Percentiles rank a stretch among this genome's conserved stretches.
phyloP scores from a whole-genome alignment of 1,140 invertebrate species.

The Macrosteles quadrilineatus region DNA sequence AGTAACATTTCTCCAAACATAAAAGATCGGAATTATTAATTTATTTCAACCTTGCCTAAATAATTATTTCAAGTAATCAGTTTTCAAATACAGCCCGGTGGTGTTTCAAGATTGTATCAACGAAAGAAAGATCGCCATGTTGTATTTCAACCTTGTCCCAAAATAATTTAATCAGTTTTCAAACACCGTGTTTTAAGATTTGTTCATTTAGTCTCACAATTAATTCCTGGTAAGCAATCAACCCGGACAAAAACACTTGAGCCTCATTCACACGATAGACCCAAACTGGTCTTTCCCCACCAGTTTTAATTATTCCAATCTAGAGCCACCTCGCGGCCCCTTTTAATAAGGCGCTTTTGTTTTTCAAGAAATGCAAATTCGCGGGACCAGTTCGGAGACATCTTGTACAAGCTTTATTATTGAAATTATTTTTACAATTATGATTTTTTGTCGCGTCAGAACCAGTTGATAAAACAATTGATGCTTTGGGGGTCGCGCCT shows the following conservation, averaged over 20 bases:
- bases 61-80: too few species aligned
- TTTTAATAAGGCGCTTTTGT: constrained; percentile 13
- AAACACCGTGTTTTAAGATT: too few species aligned
- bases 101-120: too few species aligned
- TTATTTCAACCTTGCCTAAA: too few species aligned
- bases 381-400: neutral
- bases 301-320: constrained; percentile 19
- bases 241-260: neutral
- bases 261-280: neutral
- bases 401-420: constrained; percentile 9
- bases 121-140: too few species aligned
- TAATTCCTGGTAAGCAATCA: too few species aligned
- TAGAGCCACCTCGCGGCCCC: constrained; percentile 8
- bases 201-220: too few species aligned
- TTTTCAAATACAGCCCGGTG: too few species aligned
- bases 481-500: constrained; percentile 19
- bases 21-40: too few species aligned
- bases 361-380: constrained; percentile 28
- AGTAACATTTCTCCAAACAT: too few species aligned
- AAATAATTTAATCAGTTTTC: too few species aligned
- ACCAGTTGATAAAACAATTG: constrained; percentile 22
- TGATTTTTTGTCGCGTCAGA: constrained; percentile 16
- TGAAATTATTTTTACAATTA: constrained; percentile 29
- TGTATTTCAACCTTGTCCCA: too few species aligned
- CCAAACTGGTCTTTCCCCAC: constrained; percentile 16